phyloP scores from a whole-genome alignment of 2,888 invertebrate species.

The Dugesia japonica region DNA sequence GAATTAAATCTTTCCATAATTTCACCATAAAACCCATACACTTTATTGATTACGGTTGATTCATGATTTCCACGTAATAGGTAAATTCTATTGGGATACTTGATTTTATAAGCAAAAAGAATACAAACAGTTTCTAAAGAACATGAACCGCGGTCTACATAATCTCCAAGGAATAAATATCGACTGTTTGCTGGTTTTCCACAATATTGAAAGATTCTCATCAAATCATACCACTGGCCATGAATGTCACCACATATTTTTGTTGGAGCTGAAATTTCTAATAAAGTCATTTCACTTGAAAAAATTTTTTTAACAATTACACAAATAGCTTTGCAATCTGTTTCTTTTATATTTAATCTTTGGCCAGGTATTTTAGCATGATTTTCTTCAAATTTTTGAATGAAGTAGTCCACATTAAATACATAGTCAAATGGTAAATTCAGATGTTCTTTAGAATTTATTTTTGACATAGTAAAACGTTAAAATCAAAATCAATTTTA shows the following conservation, averaged over 20 bases:
- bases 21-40: constrained; percentile 22
- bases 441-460: not conserved
- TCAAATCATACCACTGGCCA: constrained; percentile 23
- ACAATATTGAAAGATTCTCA: constrained; percentile 21
- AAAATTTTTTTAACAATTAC: not conserved
- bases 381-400: not conserved
- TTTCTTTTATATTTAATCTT: constrained; percentile 3
- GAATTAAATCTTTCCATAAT: constrained; percentile 16
- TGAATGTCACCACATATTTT: constrained; percentile 29
- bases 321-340: constrained; percentile 6
- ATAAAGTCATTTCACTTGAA: not conserved
- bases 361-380: constrained; percentile 1
- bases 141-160: constrained; percentile 17
- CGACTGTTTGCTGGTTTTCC: not conserved
- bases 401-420: not conserved
- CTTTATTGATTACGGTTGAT: constrained; percentile 4
- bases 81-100: constrained; percentile 22
- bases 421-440: constrained; percentile 13
- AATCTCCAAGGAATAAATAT: constrained; percentile 26
- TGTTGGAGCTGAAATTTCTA: constrained; percentile 8
- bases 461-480: no score
- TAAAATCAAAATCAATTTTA: no score
- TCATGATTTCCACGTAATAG: constrained; percentile 25
- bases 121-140: constrained; percentile 16
- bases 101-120: constrained; percentile 10